Percentiles rank a stretch among this genome's conserved stretches.
These are phyloP conservation scores for Myzus persicae DNA, from an alignment of 1,140 invertebrate genomes.

Conservation along the genomic window DNA sequence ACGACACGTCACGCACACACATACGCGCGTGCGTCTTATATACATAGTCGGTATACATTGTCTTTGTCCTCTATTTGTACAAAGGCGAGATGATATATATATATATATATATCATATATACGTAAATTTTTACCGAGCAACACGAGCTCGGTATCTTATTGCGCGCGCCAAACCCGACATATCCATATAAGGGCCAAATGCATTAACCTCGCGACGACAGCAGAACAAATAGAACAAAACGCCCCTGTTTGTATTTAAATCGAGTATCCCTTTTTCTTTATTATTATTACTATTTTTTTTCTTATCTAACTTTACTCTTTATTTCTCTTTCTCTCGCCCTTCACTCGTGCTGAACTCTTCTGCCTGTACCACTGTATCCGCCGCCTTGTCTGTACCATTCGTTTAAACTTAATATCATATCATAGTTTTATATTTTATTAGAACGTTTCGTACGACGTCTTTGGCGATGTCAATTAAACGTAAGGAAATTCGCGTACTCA, in stretches of 20 bases:
- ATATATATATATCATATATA: neutral
- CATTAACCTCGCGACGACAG: conserved; percentile 51
- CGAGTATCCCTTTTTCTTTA: conserved; percentile 24
- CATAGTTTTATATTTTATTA: neutral
- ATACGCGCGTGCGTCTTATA: neutral
- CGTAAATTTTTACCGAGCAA: conserved; percentile 28
- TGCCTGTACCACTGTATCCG: neutral
- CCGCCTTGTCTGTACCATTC: neutral
- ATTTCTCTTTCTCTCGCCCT: neutral
- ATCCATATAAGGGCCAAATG: conserved; percentile 52
- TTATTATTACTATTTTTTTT: conserved; percentile 23
- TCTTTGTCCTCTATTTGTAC: conserved; percentile 55
- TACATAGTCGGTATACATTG: conserved; percentile 15
- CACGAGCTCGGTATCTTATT: conserved; percentile 42
- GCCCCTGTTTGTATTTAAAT: conserved; percentile 57
- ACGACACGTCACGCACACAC: neutral
- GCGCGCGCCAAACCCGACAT: conserved; percentile 41
- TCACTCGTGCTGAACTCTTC: neutral
- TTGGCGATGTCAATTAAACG: conserved; percentile 33
- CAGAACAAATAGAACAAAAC: conserved; percentile 43
- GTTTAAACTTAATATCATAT: neutral
- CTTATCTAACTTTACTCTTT: neutral
- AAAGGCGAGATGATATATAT: conserved; percentile 12
- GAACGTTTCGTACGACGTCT: neutral
- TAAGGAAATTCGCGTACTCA: neutral